A percentile compares a stretch with the other conserved stretches of the same genome.
These are phyloP conservation scores for Blastomussa wellsi DNA, from an alignment of 92 coral and sea anemone genomes.

Conservation along the genomic window DNA sequence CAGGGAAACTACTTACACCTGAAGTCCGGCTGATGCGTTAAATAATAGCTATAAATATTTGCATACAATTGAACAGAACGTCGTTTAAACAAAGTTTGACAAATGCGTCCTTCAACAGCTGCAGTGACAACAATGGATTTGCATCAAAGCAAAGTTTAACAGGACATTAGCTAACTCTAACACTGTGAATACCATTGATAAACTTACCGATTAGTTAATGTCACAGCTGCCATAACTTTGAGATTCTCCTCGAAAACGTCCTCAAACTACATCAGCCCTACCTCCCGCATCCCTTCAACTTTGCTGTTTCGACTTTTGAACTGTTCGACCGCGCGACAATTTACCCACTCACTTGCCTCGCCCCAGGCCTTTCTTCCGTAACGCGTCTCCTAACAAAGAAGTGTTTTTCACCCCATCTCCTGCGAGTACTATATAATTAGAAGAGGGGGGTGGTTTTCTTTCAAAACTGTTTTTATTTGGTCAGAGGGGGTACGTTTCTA, in stretches of 20 bases:
- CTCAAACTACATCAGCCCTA: background rate
- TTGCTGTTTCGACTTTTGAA: too few relatives aligned
- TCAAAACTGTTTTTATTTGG: too few relatives aligned
- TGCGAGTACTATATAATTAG: too few relatives aligned
- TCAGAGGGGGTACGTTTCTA: too few relatives aligned
- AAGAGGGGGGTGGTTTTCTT: too few relatives aligned
- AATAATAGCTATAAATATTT: too few relatives aligned
- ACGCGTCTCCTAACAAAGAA: too few relatives aligned
- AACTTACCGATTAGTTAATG: conserved; percentile 62
- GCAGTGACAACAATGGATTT: background rate
- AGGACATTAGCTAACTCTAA: background rate
- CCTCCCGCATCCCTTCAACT: too few relatives aligned
- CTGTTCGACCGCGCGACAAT: conserved; percentile 9
- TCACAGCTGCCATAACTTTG: conserved; percentile 50
- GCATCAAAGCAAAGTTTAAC: background rate
- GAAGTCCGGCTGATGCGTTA: background rate
- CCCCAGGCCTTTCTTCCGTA: conserved; percentile 29
- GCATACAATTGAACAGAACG: too few relatives aligned
- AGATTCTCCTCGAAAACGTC: background rate
- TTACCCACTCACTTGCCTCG: background rate
- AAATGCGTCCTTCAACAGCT: background rate
- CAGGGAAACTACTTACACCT: background rate
- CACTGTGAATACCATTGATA: background rate
- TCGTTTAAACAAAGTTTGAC: too few relatives aligned
- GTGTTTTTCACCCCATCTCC: too few relatives aligned